Evolutionary conservation across 2,113 vertebrate species (phyloP).

Genomic region (Conger conger): DNA sequence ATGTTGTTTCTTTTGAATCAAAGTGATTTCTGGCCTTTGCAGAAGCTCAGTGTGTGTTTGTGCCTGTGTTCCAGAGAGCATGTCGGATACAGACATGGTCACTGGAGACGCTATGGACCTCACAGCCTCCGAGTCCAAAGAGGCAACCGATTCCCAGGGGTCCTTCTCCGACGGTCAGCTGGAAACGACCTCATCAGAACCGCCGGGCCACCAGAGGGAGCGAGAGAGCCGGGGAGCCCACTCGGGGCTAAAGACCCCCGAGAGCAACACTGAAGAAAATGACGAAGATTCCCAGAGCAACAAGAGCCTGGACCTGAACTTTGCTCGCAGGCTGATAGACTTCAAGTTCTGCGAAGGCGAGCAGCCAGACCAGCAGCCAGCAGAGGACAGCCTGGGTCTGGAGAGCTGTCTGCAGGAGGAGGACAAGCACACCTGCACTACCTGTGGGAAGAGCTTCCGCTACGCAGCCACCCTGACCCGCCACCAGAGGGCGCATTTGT

Average conservation of each 20-base stretch:
- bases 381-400: conserved; percentile 33
- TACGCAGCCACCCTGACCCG: conserved; percentile 87
- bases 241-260: conserved; percentile 12
- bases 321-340: conserved; percentile 91
- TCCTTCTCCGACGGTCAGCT: conserved; percentile 2
- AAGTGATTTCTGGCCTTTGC: neutral
- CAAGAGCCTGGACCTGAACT: conserved; percentile 92
- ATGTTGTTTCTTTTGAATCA: neutral
- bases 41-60: neutral
- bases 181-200: conserved; percentile 34
- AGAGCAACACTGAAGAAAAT: conserved; percentile 3
- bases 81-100: conserved; percentile 74
- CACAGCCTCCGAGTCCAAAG: conserved; percentile 53
- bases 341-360: conserved; percentile 78
- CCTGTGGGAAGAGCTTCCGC: conserved; percentile 91
- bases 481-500: conserved; percentile 84
- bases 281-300: conserved; percentile 88
- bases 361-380: conserved; percentile 40
- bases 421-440: conserved; percentile 78
- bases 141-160: conserved; percentile 6
- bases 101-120: conserved; percentile 72
- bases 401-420: conserved; percentile 62
- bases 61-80: conserved; percentile 74
- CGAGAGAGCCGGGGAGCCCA: conserved; percentile 43
- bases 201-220: conserved; percentile 39